Percentiles rank a stretch among this genome's conserved stretches.
These are phyloP conservation scores for Gorsachius magnificus DNA, from an alignment of 2,797 vertebrate genomes.

Conservation along the genomic window DNA sequence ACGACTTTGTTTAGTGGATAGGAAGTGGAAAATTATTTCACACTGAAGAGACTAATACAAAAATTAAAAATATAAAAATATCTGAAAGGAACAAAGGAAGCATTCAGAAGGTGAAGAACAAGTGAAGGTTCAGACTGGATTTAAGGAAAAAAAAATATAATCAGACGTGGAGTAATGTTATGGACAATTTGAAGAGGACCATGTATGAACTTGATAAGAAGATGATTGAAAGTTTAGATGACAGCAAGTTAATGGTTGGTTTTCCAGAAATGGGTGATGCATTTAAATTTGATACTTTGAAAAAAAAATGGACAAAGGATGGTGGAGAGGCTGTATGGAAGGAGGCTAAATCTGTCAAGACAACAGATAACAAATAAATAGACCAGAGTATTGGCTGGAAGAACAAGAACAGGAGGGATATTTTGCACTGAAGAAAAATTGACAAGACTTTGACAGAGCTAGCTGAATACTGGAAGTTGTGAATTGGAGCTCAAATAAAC, in stretches of 20 bases:
- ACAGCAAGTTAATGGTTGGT: neutral
- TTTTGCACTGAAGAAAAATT: neutral
- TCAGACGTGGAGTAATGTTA: neutral
- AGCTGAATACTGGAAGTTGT: neutral
- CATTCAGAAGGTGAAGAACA: neutral
- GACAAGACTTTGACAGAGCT: conserved; percentile 1
- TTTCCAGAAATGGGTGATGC: neutral
- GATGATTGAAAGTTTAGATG: neutral
- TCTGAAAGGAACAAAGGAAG: neutral
- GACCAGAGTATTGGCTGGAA: neutral
- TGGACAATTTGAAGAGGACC: neutral
- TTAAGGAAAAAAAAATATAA: neutral
- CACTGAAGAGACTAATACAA: neutral
- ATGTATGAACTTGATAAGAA: neutral
- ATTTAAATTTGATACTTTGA: neutral
- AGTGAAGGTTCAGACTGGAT: neutral
- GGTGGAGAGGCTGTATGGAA: neutral
- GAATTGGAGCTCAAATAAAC: neutral
- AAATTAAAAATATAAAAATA: neutral
- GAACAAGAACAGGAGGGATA: neutral
- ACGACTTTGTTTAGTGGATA: neutral
- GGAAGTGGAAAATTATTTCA: neutral
- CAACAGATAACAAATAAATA: neutral
- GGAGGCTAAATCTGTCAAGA: neutral
- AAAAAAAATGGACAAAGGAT: neutral